Evolutionary conservation across 2,113 vertebrate species (phyloP).

Genomic region (Stegastes partitus): DNA sequence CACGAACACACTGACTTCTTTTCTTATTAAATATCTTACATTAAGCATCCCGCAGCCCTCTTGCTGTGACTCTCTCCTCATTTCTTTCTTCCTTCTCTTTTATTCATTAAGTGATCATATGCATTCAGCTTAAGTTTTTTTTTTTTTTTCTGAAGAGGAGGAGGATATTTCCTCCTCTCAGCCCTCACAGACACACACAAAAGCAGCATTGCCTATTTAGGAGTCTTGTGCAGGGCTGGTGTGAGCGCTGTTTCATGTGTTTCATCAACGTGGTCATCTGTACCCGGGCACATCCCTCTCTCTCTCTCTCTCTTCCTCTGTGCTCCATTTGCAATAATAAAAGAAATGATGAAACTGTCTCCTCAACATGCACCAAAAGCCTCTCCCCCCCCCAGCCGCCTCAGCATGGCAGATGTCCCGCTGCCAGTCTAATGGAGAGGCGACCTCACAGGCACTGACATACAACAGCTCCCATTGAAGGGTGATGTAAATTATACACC

Average conservation of each 20-base stretch:
- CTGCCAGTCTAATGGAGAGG: slow-evolving; percentile 4
- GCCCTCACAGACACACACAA: slow-evolving; percentile 36
- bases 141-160: background rate
- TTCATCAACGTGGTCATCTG: slow-evolving; percentile 40
- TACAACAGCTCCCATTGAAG: slow-evolving; percentile 12
- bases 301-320: background rate
- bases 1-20: background rate
- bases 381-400: background rate
- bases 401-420: slow-evolving; percentile 25
- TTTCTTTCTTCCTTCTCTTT: background rate
- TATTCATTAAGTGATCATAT: slow-evolving; percentile 3
- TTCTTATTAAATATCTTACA: background rate
- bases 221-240: slow-evolving; percentile 16
- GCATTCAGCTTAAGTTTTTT: background rate
- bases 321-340: slow-evolving; percentile 27
- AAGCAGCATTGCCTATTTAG: slow-evolving; percentile 73
- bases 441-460: slow-evolving; percentile 1
- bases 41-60: too few relatives aligned
- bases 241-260: slow-evolving; percentile 35
- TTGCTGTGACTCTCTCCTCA: background rate
- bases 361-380: slow-evolving; percentile 13
- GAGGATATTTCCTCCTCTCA: slow-evolving; percentile 20
- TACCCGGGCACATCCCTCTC: slow-evolving; percentile 34
- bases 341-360: slow-evolving; percentile 41
- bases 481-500: slow-evolving; percentile 31